Evolutionary conservation across 2,797 vertebrate species (phyloP).

Genomic region (Tachyglossus aculeatus): DNA sequence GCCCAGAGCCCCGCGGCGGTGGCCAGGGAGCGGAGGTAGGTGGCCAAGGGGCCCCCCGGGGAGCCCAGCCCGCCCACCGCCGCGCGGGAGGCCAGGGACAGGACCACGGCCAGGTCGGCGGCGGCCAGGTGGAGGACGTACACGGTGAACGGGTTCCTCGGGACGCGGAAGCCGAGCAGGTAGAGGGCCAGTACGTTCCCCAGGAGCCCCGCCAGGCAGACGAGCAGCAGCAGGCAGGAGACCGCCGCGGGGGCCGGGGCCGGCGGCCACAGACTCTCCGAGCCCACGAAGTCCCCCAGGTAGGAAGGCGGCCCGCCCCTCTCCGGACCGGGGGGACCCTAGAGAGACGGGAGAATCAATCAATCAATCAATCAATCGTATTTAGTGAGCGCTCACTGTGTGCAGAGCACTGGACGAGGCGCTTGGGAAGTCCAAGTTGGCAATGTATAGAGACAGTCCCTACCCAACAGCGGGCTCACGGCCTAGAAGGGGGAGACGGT

Average conservation of each 20-base stretch:
- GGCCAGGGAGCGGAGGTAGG: conserved; percentile 18
- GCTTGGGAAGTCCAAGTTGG: too few relatives aligned
- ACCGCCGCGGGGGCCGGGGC: conserved; percentile 3
- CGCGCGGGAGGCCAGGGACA: conserved; percentile 49
- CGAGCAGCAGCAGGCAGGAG: conserved; percentile 51
- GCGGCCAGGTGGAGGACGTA: conserved; percentile 70
- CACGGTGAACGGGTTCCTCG: conserved; percentile 60
- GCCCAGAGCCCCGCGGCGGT: conserved; percentile 27
- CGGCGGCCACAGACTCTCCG: conserved; percentile 10
- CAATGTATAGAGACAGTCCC: too few relatives aligned
- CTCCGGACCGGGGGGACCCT: too few relatives aligned
- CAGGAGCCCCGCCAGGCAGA: conserved; percentile 63
- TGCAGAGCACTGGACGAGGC: too few relatives aligned
- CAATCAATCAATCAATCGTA: too few relatives aligned
- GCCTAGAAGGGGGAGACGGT: too few relatives aligned
- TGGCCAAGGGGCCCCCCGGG: not conserved
- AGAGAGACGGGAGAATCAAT: too few relatives aligned
- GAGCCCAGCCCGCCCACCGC: conserved; percentile 32
- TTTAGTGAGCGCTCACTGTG: too few relatives aligned
- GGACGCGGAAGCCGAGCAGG: conserved; percentile 63
- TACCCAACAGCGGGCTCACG: too few relatives aligned
- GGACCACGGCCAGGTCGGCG: conserved; percentile 58
- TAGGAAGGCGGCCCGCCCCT: not conserved
- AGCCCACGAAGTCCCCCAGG: conserved; percentile 52
- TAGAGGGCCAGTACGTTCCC: conserved; percentile 68